These are phyloP conservation scores for Thomomys bottae DNA, from an alignment of 2,113 vertebrate genomes.

Conservation along the genomic window DNA sequence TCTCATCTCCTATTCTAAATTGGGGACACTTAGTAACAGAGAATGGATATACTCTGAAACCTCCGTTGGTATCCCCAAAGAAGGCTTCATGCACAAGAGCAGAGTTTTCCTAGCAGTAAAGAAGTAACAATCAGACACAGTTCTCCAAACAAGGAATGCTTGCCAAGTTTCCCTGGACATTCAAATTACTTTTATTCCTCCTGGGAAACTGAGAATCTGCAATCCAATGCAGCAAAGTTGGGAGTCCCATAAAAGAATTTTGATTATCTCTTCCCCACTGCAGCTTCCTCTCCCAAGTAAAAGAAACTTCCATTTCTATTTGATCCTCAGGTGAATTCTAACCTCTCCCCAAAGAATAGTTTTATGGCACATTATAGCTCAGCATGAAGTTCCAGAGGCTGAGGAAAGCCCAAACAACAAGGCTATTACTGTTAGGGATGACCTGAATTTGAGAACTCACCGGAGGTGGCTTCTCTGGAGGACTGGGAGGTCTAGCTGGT, in stretches of 20 bases:
- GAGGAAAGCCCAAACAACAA: constrained; percentile 55
- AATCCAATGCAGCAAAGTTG: constrained; percentile 59
- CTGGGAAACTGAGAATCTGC: constrained; percentile 60
- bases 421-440: constrained; percentile 43
- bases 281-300: constrained; percentile 34
- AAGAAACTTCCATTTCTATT: constrained; percentile 36
- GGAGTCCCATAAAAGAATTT: not conserved
- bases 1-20: not conserved
- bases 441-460: constrained; percentile 80
- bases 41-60: constrained; percentile 47
- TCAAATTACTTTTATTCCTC: constrained; percentile 42
- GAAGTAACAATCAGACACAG: constrained; percentile 77
- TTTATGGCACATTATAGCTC: constrained; percentile 24
- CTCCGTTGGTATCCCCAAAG: constrained; percentile 12
- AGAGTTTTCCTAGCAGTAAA: constrained; percentile 64
- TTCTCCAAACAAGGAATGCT: constrained; percentile 59
- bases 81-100: constrained; percentile 39
- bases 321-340: constrained; percentile 77
- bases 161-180: constrained; percentile 76
- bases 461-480: constrained; percentile 81
- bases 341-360: constrained; percentile 73
- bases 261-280: not conserved
- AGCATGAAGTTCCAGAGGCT: constrained; percentile 29
- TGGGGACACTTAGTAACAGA: constrained; percentile 29
- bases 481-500: constrained; percentile 63